Percentiles rank a stretch among this genome's conserved stretches.
These are phyloP conservation scores for Protonemura montana DNA, from an alignment of 2,888 invertebrate species.

Conservation along the genomic window DNA sequence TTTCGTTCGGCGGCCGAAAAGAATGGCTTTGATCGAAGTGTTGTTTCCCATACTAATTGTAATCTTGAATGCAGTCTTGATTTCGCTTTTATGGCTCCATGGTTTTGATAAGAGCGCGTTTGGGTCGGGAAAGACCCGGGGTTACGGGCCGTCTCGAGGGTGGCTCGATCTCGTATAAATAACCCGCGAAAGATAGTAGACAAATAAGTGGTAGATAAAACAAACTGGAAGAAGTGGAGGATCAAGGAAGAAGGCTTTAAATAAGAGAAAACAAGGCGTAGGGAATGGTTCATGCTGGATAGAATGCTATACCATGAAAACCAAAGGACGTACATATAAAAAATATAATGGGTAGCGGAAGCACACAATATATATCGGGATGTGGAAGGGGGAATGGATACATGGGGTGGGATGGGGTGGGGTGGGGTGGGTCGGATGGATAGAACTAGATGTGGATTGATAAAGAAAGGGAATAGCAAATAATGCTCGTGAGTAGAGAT, in stretches of 20 bases:
- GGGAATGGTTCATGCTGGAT: neutral
- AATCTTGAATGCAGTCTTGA: neutral
- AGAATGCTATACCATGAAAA: neutral
- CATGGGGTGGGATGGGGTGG: neutral
- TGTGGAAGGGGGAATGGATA: neutral
- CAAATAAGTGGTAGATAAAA: conserved; percentile 40
- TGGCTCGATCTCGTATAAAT: conserved; percentile 22
- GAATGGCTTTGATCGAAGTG: neutral
- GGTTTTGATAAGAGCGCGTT: neutral
- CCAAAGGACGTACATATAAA: neutral
- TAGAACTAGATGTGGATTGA: neutral
- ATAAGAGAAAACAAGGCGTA: conserved; percentile 14
- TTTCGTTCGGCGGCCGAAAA: neutral
- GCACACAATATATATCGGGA: neutral
- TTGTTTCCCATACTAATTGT: conserved; percentile 5
- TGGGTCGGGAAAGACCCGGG: neutral
- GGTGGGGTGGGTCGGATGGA: too few species aligned
- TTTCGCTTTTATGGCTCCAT: neutral
- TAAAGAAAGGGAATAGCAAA: conserved; percentile 37
- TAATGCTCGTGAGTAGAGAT: conserved; percentile 32
- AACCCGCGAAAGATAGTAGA: conserved; percentile 15
- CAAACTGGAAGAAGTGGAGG: conserved; percentile 35
- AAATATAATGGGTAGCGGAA: conserved; percentile 1
- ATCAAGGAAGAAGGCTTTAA: conserved; percentile 30
- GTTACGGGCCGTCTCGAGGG: neutral